phyloP scores from a whole-genome alignment of 2,888 invertebrate species.

The Meliscaeva auricollis region DNA sequence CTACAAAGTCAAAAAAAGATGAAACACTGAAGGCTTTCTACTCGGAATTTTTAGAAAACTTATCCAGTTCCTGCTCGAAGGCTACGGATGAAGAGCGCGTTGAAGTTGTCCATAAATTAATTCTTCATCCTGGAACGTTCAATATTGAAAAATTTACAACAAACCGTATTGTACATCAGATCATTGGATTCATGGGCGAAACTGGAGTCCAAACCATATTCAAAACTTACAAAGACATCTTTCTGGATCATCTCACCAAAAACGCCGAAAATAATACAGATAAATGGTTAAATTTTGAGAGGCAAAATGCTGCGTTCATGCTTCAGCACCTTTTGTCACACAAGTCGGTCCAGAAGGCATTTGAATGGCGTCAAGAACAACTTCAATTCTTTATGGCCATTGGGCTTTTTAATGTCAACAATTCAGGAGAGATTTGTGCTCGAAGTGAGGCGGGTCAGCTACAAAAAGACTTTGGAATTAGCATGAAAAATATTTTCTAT shows the following conservation, averaged over 20 bases:
- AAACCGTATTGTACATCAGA: slow-evolving; percentile 87
- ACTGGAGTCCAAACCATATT: slow-evolving; percentile 88
- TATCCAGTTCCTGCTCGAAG: slow-evolving; percentile 85
- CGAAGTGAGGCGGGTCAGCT: slow-evolving; percentile 83
- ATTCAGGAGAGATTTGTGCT: slow-evolving; percentile 79
- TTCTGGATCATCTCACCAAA: slow-evolving; percentile 86
- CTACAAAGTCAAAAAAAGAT: slow-evolving; percentile 80
- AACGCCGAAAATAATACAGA: slow-evolving; percentile 81
- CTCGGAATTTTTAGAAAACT: slow-evolving; percentile 83
- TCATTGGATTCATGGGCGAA: slow-evolving; percentile 86
- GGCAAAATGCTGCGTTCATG: slow-evolving; percentile 87
- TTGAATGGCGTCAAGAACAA: slow-evolving; percentile 88
- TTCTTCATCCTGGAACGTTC: slow-evolving; percentile 89
- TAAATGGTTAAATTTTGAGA: slow-evolving; percentile 89
- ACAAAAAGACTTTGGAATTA: slow-evolving; percentile 85
- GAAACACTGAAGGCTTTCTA: slow-evolving; percentile 83
- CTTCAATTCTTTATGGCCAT: slow-evolving; percentile 88
- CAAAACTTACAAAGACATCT: slow-evolving; percentile 87
- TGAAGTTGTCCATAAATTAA: slow-evolving; percentile 86
- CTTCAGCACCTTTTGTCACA: slow-evolving; percentile 84
- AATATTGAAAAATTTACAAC: slow-evolving; percentile 90
- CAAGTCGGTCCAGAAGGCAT: slow-evolving; percentile 80
- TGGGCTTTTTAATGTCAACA: slow-evolving; percentile 87
- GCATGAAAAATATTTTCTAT: slow-evolving; percentile 89
- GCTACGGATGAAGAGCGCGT: slow-evolving; percentile 86